phyloP scores from a whole-genome alignment of 2,888 invertebrate species.

The Maniola hyperantus region DNA sequence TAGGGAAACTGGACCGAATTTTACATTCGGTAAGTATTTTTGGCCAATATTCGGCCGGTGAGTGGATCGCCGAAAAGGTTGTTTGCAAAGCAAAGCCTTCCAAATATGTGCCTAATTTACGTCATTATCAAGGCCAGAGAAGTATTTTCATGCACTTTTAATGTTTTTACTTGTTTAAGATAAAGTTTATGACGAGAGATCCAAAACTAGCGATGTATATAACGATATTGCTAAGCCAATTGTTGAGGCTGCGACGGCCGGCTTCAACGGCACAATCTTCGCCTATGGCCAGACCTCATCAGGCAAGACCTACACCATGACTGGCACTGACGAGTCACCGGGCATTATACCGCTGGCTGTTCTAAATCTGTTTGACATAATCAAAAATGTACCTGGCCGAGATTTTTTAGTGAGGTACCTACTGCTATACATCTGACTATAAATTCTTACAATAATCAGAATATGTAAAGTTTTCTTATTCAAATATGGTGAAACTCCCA shows the following conservation, averaged over 20 bases:
- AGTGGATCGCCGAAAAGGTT: constrained; percentile 5
- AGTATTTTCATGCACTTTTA: constrained; percentile 30
- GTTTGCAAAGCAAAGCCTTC: constrained; percentile 22
- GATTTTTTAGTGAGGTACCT: constrained; percentile 88
- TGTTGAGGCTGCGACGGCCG: constrained; percentile 86
- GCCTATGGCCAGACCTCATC: constrained; percentile 96
- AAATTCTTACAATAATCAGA: not conserved
- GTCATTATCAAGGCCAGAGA: constrained; percentile 35
- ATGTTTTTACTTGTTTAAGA: constrained; percentile 76
- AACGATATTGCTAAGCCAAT: constrained; percentile 87
- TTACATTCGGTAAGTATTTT: constrained; percentile 67
- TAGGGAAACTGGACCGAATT: constrained; percentile 55
- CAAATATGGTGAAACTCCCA: too few species aligned
- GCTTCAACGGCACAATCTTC: constrained; percentile 94
- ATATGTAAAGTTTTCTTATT: too few species aligned
- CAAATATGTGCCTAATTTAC: constrained; percentile 25
- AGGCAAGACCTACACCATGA: constrained; percentile 93
- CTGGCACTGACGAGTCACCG: constrained; percentile 85
- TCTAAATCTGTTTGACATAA: constrained; percentile 86
- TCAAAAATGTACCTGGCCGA: constrained; percentile 83
- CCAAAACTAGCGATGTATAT: constrained; percentile 85
- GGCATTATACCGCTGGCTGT: constrained; percentile 91
- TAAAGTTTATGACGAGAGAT: constrained; percentile 85
- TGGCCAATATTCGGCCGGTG: not conserved
- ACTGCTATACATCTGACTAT: not conserved